Evolutionary conservation across 2,888 invertebrate species (phyloP).

Genomic region (Andricus curvator): DNA sequence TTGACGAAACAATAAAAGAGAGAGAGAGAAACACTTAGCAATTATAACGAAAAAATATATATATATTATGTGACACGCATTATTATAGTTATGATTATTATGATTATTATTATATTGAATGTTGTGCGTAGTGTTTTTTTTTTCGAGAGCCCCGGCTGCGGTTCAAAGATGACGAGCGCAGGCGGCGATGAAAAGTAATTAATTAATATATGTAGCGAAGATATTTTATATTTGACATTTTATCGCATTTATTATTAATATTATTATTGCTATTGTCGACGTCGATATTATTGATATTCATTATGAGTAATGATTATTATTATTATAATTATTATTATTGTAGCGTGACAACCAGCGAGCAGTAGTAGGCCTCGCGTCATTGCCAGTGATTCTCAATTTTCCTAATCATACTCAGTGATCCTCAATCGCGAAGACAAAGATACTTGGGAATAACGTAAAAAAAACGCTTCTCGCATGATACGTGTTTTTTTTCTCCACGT

Average conservation of each 20-base stretch:
- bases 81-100: constrained; percentile 66
- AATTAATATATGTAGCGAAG: constrained; percentile 71
- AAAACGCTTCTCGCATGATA: constrained; percentile 25
- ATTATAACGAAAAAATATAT: constrained; percentile 48
- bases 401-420: constrained; percentile 39
- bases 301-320: constrained; percentile 32
- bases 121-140: constrained; percentile 74
- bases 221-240: constrained; percentile 72
- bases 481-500: neutral
- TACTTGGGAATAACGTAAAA: neutral
- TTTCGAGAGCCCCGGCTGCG: constrained; percentile 60
- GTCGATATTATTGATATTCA: constrained; percentile 58
- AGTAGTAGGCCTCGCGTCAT: constrained; percentile 30
- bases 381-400: constrained; percentile 41
- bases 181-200: constrained; percentile 55
- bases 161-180: constrained; percentile 58
- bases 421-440: constrained; percentile 38
- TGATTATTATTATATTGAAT: constrained; percentile 72
- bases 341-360: constrained; percentile 38
- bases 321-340: constrained; percentile 32
- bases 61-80: constrained; percentile 66
- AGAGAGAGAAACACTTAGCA: constrained; percentile 42
- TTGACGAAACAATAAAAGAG: constrained; percentile 36
- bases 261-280: constrained; percentile 57
- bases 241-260: constrained; percentile 65